A percentile compares a stretch with the other conserved stretches of the same genome.
These are phyloP conservation scores for Astreopora myriophthalma DNA, from an alignment of 64 coral and sea anemone genomes.

Conservation along the genomic window DNA sequence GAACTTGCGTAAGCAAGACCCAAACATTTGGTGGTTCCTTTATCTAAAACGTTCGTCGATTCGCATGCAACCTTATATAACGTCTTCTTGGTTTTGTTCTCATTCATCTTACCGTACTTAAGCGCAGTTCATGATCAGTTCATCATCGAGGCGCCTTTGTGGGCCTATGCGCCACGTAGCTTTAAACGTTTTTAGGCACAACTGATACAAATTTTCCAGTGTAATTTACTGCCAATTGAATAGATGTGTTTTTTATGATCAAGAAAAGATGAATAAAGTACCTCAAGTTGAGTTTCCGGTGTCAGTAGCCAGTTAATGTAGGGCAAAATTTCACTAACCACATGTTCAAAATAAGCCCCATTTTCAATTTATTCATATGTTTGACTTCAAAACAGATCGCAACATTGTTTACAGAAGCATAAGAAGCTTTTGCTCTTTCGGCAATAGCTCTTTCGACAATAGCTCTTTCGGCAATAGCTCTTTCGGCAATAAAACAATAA, in stretches of 20 bases:
- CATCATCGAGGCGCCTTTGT: no score
- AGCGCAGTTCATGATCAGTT: no score
- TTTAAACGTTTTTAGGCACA: no score
- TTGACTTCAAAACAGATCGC: not conserved
- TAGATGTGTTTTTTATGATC: not conserved
- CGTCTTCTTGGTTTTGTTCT: no score
- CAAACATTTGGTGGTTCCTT: not conserved
- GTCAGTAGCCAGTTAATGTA: not conserved
- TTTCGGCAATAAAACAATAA: no score
- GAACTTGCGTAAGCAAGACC: not conserved
- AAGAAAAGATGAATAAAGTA: not conserved
- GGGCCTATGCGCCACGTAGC: no score
- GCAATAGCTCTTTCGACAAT: no score
- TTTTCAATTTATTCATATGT: not conserved
- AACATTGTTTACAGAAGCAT: not conserved
- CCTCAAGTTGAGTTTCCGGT: not conserved
- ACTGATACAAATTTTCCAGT: not conserved
- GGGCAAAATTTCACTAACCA: not conserved
- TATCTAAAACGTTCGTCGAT: not conserved
- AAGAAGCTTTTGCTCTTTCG: not conserved
- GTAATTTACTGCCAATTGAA: not conserved
- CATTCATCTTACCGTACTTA: no score
- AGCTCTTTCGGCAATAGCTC: no score
- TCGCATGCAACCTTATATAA: no score
- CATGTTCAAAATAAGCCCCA: constrained; percentile 15